Evolutionary conservation across 1,140 invertebrate genomes (phyloP), one percentile per base, ranked within the genome.

Genomic region (Choristoneura fumiferana): DNA sequence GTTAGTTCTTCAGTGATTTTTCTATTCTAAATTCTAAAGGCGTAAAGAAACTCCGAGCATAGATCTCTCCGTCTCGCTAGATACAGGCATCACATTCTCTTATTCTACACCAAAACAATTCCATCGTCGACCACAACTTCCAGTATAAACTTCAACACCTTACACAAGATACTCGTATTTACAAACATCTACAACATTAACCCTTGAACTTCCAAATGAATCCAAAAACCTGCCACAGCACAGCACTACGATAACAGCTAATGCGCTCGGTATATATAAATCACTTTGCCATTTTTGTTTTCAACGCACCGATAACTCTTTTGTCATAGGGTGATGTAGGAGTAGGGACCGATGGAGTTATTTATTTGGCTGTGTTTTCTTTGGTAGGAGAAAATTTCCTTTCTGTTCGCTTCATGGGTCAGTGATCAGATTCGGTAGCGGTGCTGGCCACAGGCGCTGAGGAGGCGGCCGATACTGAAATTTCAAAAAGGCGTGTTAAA

Each of bases 241-340:
- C 67, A 58, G n/a, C n/a, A n/a, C n/a, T n/a, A n/a, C n/a, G n/a
- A n/a, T n/a, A n/a, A 29, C 67, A 59, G 71, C 77, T 82, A 84
- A 84, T 83, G 65, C 63, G 55, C 55, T 57, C 58, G 67, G 68
- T 64, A 45, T 61, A 57, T 55, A 80, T 88, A 89, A 89, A 89
- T 87, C 84, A 84, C 63, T 57, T 73, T 71, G 81, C 82, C 84
- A 89, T 89, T 89, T 89, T 89, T 89, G 86, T 89, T 89, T 86
- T 89, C 86, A 89, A 86, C 86, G 84, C 84, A 89, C 84, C 84
- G 86, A 89, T 89, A 87, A 89, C 86, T 89, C 86, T 89, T 89
- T 89, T 89, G 86, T 89, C 86, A 86, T 85, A 84, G 78, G 80
- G 84, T 81, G 84, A 86, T 85, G 84, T 83, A 85, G 83, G 72